A percentile compares a stretch with the other conserved stretches of the same genome.
Conservation (phyloP, 2,888 invertebrate species). For the Drosophila melanosoma region DNA sequence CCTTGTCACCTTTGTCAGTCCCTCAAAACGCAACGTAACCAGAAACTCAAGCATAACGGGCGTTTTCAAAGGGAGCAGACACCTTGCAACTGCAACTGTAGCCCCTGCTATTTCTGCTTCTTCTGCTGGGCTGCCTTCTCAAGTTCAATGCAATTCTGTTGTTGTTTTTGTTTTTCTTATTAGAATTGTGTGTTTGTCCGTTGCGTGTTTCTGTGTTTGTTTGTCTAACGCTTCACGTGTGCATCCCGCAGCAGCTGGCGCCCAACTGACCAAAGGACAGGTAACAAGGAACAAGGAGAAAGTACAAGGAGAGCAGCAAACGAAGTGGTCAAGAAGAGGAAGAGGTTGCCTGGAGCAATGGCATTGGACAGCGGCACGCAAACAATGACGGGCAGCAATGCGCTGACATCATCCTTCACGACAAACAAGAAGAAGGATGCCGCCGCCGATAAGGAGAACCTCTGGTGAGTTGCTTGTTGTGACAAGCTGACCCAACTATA, state of each 20-base stretch:
- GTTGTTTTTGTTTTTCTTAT: slow-evolving; percentile 30
- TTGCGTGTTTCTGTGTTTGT: slow-evolving; percentile 12
- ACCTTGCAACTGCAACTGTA: slow-evolving; percentile 43
- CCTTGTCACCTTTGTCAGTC: slow-evolving; percentile 37
- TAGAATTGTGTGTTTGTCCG: slow-evolving; percentile 17
- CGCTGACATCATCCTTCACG: slow-evolving; percentile 84
- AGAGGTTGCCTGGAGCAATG: slow-evolving; percentile 61
- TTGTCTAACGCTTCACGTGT: slow-evolving; percentile 33
- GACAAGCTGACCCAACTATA: not conserved
- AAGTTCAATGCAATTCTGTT: slow-evolving; percentile 35
- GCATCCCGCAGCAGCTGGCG: slow-evolving; percentile 44
- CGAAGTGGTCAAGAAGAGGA: slow-evolving; percentile 4
- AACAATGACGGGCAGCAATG: slow-evolving; percentile 82
- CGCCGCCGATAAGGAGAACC: slow-evolving; percentile 82
- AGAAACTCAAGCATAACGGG: slow-evolving; percentile 35
- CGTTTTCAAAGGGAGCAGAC: slow-evolving; percentile 21
- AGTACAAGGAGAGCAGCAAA: not conserved
- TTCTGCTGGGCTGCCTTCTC: slow-evolving; percentile 8
- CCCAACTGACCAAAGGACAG: slow-evolving; percentile 18
- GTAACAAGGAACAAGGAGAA: slow-evolving; percentile 20
- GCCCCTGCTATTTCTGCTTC: not conserved
- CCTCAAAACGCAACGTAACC: slow-evolving; percentile 37
- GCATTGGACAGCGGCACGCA: slow-evolving; percentile 83
- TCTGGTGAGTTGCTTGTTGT: slow-evolving; percentile 75
- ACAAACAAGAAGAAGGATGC: slow-evolving; percentile 84